Evolutionary conservation across 1,140 invertebrate species (phyloP).

Genomic region (Drosophila sp.): DNA sequence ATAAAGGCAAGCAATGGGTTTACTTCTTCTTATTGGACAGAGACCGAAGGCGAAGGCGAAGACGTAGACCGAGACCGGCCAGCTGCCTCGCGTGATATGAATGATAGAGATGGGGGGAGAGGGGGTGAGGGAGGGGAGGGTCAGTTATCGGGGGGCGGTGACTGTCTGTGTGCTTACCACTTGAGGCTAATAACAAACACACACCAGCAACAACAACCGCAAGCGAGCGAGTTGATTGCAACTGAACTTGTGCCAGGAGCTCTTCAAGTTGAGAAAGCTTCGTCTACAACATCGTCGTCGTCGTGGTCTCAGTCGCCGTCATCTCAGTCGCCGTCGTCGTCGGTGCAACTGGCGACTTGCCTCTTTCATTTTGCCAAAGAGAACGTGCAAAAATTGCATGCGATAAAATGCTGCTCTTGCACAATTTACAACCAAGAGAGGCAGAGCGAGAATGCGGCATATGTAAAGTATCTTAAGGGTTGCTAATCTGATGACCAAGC

Average conservation of each 20-base stretch:
- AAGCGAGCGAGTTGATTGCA: constrained; percentile 69
- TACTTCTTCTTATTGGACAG: constrained; percentile 69
- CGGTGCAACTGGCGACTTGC: constrained; percentile 8
- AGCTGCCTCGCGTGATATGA: constrained; percentile 58
- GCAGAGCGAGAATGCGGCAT: background rate
- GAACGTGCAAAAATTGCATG: constrained; percentile 50
- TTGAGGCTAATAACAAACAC: constrained; percentile 76
- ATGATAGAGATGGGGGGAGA: constrained; percentile 17
- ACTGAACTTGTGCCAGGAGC: constrained; percentile 61
- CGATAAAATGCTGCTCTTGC: constrained; percentile 27
- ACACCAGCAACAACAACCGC: constrained; percentile 44
- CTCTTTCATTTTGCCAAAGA: constrained; percentile 18
- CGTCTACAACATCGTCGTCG: constrained; percentile 27
- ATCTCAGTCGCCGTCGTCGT: constrained; percentile 4
- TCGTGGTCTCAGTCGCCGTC: background rate
- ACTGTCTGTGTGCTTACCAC: constrained; percentile 50
- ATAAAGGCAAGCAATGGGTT: constrained; percentile 25
- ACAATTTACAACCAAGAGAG: background rate
- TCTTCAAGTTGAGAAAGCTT: constrained; percentile 50
- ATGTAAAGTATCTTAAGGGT: constrained; percentile 24
- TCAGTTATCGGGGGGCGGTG: background rate
- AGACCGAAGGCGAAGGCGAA: background rate
- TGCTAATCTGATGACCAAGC: constrained; percentile 14
- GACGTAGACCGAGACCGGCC: constrained; percentile 56
- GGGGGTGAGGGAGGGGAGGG: background rate